Evolutionary conservation across 2,888 invertebrate genomes (phyloP), one percentile per base, ranked within the genome.

Genomic region (Pollenia griseotomentosa): DNA sequence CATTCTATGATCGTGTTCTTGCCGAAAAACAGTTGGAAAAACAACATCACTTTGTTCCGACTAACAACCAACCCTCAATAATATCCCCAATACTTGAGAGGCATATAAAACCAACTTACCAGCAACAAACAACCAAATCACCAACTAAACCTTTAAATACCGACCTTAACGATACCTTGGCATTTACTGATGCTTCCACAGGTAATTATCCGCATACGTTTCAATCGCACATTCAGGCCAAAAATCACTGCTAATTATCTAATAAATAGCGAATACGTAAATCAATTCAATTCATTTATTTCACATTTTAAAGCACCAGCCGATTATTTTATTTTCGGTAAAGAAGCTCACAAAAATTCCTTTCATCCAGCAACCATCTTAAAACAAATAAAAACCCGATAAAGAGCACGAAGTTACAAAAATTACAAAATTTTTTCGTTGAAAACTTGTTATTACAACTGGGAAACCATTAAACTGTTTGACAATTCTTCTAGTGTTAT

Each of bases 1-100:
- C 93, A 55, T 93, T 93, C 84, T 93, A 93, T 81, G 93, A 93
- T 90, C 93, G 93, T n/a, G 92, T 92, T 71, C 90, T 93, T 23
- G 92, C 92, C 42, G 93, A 93, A 83, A 93, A 92, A 86, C 91
- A 92, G 86, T 92, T 93, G 78, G 92, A 92, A 88, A 91, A 91
- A 86, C 91, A 91, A 44, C 90, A 91, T 91, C 53, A 74, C n/a
- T 85, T 66, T 11, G 42, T 77, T 70, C n/a, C 92, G 92, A 46
- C 89, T 90, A 65, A 88, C 89, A 71, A 86, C 81, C 48, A n/a
- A 55, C 77, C 74, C 44, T 83, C 85, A 85, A 59, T 81, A 53
- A 83, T 85, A 86, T 88, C 77, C 68, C 85, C 70, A 61, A 53
- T 55, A 53, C 53, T 89, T 79, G 74, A 86, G 79, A 73, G 59